A percentile compares a stretch with the other conserved stretches of the same genome.
phyloP scores from a whole-genome alignment of 1,140 invertebrate species.

The Andrena cerasifolii region DNA sequence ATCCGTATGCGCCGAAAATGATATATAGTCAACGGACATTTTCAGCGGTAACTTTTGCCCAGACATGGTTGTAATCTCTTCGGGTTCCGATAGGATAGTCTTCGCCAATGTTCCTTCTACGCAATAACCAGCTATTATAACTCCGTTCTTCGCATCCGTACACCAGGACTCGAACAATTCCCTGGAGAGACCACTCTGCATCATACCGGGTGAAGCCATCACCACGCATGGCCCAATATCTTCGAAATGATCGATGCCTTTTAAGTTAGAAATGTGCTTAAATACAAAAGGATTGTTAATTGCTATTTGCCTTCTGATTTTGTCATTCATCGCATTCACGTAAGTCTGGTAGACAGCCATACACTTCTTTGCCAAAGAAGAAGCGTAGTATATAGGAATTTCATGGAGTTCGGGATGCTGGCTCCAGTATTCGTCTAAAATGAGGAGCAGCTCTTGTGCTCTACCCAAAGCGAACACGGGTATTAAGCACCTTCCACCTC shows the following conservation, averaged over 20 bases:
- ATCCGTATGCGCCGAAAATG: slow-evolving; percentile 99
- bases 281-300: slow-evolving; percentile 99
- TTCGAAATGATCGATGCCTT: slow-evolving; percentile 99
- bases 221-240: slow-evolving; percentile 99
- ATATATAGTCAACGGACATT: slow-evolving; percentile 99
- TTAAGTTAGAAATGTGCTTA: slow-evolving; percentile 99
- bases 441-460: slow-evolving; percentile 97
- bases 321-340: slow-evolving; percentile 99
- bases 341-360: slow-evolving; percentile 99
- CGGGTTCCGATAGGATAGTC: slow-evolving; percentile 98
- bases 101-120: slow-evolving; percentile 99
- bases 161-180: slow-evolving; percentile 99
- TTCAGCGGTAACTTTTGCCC: slow-evolving; percentile 98
- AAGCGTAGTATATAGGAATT: slow-evolving; percentile 99
- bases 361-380: slow-evolving; percentile 99
- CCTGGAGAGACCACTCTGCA: slow-evolving; percentile 98
- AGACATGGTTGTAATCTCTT: slow-evolving; percentile 97
- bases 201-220: slow-evolving; percentile 99
- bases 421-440: slow-evolving; percentile 99
- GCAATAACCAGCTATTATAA: slow-evolving; percentile 99
- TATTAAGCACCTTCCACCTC: slow-evolving; percentile 98
- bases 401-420: slow-evolving; percentile 99
- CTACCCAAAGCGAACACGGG: slow-evolving; percentile 99
- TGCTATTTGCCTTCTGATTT: slow-evolving; percentile 97
- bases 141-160: slow-evolving; percentile 98